phyloP scores from a whole-genome alignment of 2,797 vertebrate genomes.

The Phrynocephalus forsythii region DNA sequence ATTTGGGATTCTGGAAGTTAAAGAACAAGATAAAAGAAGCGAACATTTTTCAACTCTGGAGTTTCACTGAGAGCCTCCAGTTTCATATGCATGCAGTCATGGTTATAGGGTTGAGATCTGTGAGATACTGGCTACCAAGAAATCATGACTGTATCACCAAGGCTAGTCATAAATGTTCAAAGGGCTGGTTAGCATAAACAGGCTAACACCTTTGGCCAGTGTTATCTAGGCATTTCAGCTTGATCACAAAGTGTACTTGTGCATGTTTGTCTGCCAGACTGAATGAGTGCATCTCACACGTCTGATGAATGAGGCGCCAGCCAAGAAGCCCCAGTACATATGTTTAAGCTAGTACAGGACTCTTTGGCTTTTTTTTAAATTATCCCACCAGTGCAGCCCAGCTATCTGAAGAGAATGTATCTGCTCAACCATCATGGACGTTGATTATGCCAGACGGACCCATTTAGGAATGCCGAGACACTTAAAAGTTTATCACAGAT shows the following conservation, averaged over 20 bases:
- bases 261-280: neutral
- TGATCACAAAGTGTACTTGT: neutral
- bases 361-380: constrained; percentile 11
- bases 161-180: no score
- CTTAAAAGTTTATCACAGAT: constrained; percentile 26
- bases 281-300: neutral
- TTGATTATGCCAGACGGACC: neutral
- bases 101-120: no score
- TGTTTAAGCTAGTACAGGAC: neutral
- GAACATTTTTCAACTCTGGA: no score
- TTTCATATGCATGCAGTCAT: no score
- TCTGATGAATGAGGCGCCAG: neutral
- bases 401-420: neutral
- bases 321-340: neutral
- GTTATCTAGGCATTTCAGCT: neutral
- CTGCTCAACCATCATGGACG: neutral
- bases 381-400: neutral
- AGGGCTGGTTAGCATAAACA: no score
- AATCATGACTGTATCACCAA: no score
- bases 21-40: no score
- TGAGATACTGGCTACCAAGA: no score
- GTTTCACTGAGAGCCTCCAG: neutral
- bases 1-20: no score
- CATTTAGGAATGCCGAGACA: constrained; percentile 23
- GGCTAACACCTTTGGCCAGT: neutral